phyloP scores from a whole-genome alignment of 2,888 invertebrate genomes.

The Drosophila greeni region DNA sequence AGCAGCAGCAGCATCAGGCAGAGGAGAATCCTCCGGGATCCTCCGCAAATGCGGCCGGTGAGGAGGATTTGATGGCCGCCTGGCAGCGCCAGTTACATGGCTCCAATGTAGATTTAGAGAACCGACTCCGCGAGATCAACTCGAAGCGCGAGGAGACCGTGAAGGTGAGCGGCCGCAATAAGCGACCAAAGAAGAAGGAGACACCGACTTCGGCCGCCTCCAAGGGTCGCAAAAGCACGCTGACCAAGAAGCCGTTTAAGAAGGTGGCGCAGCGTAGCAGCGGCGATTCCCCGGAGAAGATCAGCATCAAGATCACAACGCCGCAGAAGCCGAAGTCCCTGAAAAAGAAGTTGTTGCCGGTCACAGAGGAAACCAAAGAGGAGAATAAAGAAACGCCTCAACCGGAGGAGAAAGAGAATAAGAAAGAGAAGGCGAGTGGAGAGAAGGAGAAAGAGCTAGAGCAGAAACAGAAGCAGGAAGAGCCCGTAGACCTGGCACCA shows the following conservation, averaged over 20 bases:
- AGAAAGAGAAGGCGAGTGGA: background rate
- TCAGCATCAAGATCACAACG: constrained; percentile 69
- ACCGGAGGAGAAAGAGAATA: background rate
- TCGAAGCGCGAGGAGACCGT: constrained; percentile 50
- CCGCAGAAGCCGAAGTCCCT: constrained; percentile 54
- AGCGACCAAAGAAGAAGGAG: constrained; percentile 31
- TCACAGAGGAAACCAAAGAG: background rate
- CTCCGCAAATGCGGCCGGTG: background rate
- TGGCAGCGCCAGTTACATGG: constrained; percentile 69
- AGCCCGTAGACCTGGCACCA: constrained; percentile 20
- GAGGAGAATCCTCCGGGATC: background rate
- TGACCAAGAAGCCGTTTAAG: background rate
- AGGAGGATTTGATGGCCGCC: constrained; percentile 65
- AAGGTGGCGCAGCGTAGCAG: background rate
- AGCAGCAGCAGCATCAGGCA: background rate
- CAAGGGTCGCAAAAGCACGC: background rate
- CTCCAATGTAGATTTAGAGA: constrained; percentile 68
- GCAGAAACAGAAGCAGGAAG: constrained; percentile 1
- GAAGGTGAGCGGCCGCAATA: constrained; percentile 28
- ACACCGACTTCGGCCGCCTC: constrained; percentile 7
- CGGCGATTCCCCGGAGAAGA: constrained; percentile 22
- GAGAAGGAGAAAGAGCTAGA: background rate
- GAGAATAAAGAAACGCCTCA: background rate
- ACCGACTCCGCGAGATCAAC: constrained; percentile 75
- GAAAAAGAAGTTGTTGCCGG: constrained; percentile 11